A percentile compares a stretch with the other conserved stretches of the same genome.
Evolutionary conservation across 2,888 invertebrate species (phyloP).

Genomic region (Antheraea yamamai): DNA sequence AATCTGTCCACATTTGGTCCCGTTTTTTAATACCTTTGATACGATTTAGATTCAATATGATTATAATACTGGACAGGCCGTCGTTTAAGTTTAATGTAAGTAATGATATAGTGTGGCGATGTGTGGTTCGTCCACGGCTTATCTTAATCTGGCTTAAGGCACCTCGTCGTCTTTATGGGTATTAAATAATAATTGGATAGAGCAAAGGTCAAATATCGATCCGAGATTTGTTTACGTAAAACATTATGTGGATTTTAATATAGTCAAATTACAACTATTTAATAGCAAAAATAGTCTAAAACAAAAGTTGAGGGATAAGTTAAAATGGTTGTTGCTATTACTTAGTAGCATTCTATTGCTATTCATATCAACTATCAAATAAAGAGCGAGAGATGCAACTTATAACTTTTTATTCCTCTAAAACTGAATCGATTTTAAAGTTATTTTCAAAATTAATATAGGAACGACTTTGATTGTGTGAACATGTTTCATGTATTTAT

Average conservation of each 20-base stretch:
- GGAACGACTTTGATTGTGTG: too few species aligned
- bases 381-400: too few species aligned
- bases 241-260: not conserved
- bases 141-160: slow-evolving; percentile 77
- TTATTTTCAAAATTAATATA: too few species aligned
- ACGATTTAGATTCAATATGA: slow-evolving; percentile 70
- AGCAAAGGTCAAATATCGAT: slow-evolving; percentile 67
- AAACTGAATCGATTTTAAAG: too few species aligned
- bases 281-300: not conserved
- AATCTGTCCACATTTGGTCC: slow-evolving; percentile 58
- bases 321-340: too few species aligned
- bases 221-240: slow-evolving; percentile 39
- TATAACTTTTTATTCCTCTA: too few species aligned
- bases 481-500: too few species aligned
- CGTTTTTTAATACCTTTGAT: slow-evolving; percentile 54
- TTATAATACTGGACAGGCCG: slow-evolving; percentile 16
- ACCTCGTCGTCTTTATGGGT: slow-evolving; percentile 65
- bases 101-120: slow-evolving; percentile 69
- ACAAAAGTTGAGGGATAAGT: too few species aligned
- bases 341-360: too few species aligned
- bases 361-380: too few species aligned
- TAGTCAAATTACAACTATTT: not conserved
- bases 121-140: slow-evolving; percentile 45
- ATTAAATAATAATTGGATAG: slow-evolving; percentile 79
- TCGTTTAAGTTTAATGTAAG: slow-evolving; percentile 17